Evolutionary conservation across 1,140 invertebrate species (phyloP).

Genomic region (Araneus ventricosus): DNA sequence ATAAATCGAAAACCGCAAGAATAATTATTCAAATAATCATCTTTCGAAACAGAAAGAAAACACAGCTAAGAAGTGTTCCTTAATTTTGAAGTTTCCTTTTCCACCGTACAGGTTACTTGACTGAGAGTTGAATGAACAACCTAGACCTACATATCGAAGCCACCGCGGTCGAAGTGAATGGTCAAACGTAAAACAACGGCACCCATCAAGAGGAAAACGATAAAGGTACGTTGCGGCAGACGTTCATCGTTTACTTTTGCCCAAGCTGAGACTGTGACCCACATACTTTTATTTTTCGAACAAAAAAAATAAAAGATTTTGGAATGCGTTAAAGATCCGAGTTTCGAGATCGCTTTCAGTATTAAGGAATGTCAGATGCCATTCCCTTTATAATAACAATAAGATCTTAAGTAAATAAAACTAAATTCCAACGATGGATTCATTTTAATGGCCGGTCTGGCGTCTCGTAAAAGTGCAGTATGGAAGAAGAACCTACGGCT

Average conservation of each 20-base stretch:
- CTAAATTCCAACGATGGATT: background rate
- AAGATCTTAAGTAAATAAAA: background rate
- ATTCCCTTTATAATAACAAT: background rate
- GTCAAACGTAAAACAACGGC: background rate
- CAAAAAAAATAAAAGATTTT: background rate
- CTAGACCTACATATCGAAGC: slow-evolving; percentile 15
- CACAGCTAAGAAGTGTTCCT: background rate
- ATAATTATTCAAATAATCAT: no score
- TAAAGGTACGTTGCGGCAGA: background rate
- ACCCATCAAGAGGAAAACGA: background rate
- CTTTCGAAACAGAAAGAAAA: background rate
- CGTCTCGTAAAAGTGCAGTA: background rate
- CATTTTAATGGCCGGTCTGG: background rate
- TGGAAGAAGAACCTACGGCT: background rate
- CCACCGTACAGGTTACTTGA: background rate
- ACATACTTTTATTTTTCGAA: background rate
- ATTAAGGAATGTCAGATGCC: background rate
- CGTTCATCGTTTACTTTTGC: background rate
- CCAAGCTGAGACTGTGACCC: background rate
- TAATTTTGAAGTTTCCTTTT: background rate
- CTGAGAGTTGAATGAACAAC: slow-evolving; percentile 26
- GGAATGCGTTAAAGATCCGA: background rate
- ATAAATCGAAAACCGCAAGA: no score
- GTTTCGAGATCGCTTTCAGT: background rate
- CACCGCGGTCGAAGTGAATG: background rate